Conservation (phyloP, 2,113 vertebrate genomes). For the Gymnarchus niloticus region DNA sequence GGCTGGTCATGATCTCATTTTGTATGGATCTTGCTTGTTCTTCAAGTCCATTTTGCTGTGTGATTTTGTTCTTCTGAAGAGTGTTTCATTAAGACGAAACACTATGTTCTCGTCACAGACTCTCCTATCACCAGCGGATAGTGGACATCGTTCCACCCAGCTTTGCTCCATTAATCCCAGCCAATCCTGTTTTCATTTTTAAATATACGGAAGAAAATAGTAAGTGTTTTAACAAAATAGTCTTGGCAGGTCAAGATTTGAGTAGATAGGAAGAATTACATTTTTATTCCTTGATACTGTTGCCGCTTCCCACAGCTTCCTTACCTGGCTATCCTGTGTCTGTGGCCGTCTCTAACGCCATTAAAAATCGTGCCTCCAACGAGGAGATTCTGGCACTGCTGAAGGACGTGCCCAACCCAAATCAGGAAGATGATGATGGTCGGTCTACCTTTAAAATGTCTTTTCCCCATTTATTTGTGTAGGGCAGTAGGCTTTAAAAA, state of each 20-base stretch:
- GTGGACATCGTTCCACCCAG: conserved; percentile 89
- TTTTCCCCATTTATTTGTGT: neutral
- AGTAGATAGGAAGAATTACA: neutral
- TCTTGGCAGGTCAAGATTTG: neutral
- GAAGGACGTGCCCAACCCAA: conserved; percentile 93
- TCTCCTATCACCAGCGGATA: conserved; percentile 93
- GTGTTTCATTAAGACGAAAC: neutral
- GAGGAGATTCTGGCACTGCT: conserved; percentile 88
- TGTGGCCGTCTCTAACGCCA: conserved; percentile 76
- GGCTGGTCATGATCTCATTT: neutral
- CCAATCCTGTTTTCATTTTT: conserved; percentile 77
- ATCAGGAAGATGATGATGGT: conserved; percentile 90
- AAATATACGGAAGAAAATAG: conserved; percentile 86
- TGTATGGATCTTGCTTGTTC: neutral
- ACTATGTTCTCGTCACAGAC: conserved; percentile 55
- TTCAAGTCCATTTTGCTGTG: neutral
- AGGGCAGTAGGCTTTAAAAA: too few species aligned
- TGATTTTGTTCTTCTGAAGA: neutral
- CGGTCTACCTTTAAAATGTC: neutral
- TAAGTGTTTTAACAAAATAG: conserved; percentile 57
- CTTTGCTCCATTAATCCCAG: conserved; percentile 85
- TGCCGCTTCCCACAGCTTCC: conserved; percentile 59
- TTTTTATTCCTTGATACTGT: neutral
- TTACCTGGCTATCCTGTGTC: conserved; percentile 82
- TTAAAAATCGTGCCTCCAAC: conserved; percentile 90